These are phyloP conservation scores for Turdus rufiventris DNA, from an alignment of 2,113 vertebrate species.

Conservation along the genomic window DNA sequence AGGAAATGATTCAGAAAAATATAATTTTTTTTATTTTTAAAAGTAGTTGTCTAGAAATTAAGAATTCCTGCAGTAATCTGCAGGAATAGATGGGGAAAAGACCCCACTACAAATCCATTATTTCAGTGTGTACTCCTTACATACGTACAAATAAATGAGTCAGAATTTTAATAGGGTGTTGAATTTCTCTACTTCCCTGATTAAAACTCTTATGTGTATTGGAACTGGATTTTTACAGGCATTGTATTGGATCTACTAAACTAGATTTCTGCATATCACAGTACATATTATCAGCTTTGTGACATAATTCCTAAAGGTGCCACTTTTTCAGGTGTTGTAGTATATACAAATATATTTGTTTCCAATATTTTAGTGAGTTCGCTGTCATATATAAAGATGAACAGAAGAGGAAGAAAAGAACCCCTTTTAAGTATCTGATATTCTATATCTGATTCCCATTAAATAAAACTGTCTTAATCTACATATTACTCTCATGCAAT, in stretches of 20 bases:
- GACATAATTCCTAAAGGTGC: background rate
- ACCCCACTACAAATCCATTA: background rate
- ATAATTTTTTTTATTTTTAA: background rate
- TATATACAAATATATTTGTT: background rate
- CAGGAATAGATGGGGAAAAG: background rate
- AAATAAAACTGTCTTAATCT: background rate
- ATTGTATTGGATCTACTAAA: background rate
- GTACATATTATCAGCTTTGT: background rate
- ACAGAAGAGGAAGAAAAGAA: background rate
- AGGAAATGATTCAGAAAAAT: background rate
- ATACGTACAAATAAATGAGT: background rate
- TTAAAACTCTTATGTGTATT: background rate
- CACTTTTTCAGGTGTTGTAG: background rate
- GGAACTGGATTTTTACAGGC: background rate
- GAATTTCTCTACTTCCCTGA: background rate
- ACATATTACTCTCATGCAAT: background rate
- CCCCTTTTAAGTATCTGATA: background rate
- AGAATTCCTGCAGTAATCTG: background rate
- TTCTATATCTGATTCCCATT: background rate
- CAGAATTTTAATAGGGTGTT: background rate
- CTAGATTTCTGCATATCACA: background rate
- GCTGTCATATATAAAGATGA: background rate
- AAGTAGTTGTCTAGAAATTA: background rate
- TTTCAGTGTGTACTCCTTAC: background rate
- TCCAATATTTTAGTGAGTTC: background rate